A percentile compares a stretch with the other conserved stretches of the same genome.
Conservation (phyloP, 2,797 vertebrate genomes). For the Epinephelus coioides region DNA sequence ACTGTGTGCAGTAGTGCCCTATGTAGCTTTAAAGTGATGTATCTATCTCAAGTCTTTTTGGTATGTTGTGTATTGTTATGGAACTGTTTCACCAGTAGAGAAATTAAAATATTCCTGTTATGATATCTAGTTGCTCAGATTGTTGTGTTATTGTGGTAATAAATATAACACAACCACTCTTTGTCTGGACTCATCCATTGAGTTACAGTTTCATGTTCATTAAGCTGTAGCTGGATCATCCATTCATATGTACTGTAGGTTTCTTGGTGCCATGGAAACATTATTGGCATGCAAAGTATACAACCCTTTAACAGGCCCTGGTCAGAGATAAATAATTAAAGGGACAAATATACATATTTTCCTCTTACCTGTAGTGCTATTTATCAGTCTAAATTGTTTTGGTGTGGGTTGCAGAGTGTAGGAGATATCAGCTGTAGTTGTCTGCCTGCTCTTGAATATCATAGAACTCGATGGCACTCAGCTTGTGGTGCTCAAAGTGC, state of each 20-base stretch:
- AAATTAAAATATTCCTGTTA: slow-evolving; percentile 52
- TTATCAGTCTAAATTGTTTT: no score
- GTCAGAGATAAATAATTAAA: background rate
- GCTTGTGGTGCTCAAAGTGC: no score
- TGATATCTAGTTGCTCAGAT: slow-evolving; percentile 54
- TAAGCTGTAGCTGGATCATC: no score
- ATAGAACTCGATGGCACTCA: no score
- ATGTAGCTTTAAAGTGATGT: slow-evolving; percentile 59
- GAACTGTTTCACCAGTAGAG: slow-evolving; percentile 50
- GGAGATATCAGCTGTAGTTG: no score
- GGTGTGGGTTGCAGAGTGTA: no score
- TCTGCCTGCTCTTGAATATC: no score
- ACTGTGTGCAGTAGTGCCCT: slow-evolving; percentile 48
- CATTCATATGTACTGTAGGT: background rate
- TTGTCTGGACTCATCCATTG: slow-evolving; percentile 42
- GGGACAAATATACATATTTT: no score
- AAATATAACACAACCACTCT: slow-evolving; percentile 59
- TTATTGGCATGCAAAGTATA: background rate
- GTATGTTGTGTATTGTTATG: slow-evolving; percentile 53
- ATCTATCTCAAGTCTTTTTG: slow-evolving; percentile 53
- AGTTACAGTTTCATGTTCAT: background rate
- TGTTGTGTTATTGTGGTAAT: slow-evolving; percentile 75
- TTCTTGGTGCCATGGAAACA: background rate
- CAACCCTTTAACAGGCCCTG: background rate
- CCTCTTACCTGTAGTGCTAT: no score